Conservation (phyloP, 2,888 invertebrate species). For the Perithous albicinctus region DNA sequence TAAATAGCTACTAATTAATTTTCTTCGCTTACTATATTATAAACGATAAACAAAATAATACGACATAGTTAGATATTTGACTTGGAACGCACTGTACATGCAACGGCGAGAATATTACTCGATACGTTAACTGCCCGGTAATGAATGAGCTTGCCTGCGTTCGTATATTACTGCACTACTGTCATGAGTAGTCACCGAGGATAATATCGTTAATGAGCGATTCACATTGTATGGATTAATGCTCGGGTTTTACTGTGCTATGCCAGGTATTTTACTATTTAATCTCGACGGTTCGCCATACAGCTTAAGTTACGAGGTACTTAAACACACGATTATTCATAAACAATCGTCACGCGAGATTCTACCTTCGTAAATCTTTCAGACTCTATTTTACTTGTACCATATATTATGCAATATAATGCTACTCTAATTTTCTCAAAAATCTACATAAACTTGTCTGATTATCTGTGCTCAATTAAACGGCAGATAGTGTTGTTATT, state of each 20-base stretch:
- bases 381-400: not conserved
- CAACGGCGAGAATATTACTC: conserved; percentile 15
- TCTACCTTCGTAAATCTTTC: conserved; percentile 34
- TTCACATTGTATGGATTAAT: conserved; percentile 62
- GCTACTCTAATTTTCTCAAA: not conserved
- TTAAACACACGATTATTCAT: conserved; percentile 43
- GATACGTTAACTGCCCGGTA: conserved; percentile 60
- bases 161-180: conserved; percentile 57
- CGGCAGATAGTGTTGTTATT: conserved; percentile 46
- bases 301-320: conserved; percentile 48
- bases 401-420: not conserved
- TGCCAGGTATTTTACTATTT: conserved; percentile 45
- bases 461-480: conserved; percentile 61
- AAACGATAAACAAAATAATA: no score
- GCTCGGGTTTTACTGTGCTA: conserved; percentile 46
- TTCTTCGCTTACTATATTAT: no score
- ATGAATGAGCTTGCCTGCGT: conserved; percentile 52
- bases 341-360: conserved; percentile 57
- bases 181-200: conserved; percentile 49
- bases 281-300: not conserved
- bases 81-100: not conserved
- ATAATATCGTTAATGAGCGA: conserved; percentile 65
- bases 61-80: not conserved
- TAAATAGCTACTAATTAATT: no score
- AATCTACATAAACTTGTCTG: not conserved